Evolutionary conservation across 2,113 vertebrate genomes (phyloP), one percentile per base, ranked within the genome.

Genomic region (Callionymus lyra): DNA sequence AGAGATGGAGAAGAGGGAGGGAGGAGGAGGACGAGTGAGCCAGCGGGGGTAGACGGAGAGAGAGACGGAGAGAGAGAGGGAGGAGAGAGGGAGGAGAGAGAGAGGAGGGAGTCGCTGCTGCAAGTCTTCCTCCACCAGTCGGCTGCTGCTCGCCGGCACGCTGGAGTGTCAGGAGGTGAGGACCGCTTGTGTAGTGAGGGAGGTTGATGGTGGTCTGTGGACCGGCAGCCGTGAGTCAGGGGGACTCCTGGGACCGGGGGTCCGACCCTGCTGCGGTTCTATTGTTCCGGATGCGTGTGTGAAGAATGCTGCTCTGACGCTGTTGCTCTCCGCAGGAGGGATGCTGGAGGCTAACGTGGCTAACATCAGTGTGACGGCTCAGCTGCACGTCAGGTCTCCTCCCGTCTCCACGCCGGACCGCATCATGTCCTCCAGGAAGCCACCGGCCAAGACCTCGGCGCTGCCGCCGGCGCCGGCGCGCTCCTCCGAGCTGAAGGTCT

Each of bases 401-500:
- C 66, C 56, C 36, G 72, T 71, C 50, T 63, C 78, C 37, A 65
- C 71, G 54, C 77, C 80, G 72, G 70, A 61, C 71, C 70, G 70
- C 58, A 62, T 71, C 61, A 90, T 90, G 87, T 84, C 89, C 51
- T 83, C 86, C 50, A 90, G 84, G 69, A 86, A 88, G 67, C 75
- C 82, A 42, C 82, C 83, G 34, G 42, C 63, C 50, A 82, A 79
- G 35, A 63, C 80, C 12, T 81, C 85, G 4, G 72, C 84, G 44
- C 66, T 83, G 58, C 79, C 82, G 27, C 80, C 79, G 50, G 78
- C 67, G 12, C 69, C 76, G 36, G 50, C 79, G 34, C 80, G 85
- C 55, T 52, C 86, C 68, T 79, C 85, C 34, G 92, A 94, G 82
- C 88, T 95, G 62, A 88, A 87, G 71, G 91, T 93, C 49, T 95